Conservation (phyloP, 30 jellyfish, hydroid and myxozoan species). For the Turritopsis dohrnii region DNA sequence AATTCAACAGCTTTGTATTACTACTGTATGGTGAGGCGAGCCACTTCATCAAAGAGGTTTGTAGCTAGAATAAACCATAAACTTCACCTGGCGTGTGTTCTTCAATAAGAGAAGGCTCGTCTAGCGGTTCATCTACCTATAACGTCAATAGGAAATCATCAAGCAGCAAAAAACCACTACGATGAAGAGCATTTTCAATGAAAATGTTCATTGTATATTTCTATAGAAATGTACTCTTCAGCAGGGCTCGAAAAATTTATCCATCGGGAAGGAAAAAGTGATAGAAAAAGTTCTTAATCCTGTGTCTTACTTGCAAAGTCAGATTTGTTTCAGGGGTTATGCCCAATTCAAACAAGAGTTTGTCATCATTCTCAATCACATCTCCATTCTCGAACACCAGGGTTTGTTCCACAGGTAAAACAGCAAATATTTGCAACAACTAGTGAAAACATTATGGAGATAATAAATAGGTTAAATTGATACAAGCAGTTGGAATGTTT, state of each 20-base stretch:
- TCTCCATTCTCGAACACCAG: constrained; percentile 48
- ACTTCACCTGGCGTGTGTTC: neutral
- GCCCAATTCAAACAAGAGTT: constrained; percentile 51
- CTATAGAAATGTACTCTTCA: too few species aligned
- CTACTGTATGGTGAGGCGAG: too few species aligned
- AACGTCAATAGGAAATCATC: neutral
- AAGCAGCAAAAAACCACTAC: too few species aligned
- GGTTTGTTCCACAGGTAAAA: constrained; percentile 69
- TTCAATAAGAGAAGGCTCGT: neutral
- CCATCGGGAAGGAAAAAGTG: neutral
- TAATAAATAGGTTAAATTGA: neutral
- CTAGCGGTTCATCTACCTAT: neutral
- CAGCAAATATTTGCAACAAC: constrained; percentile 61
- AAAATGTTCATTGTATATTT: too few species aligned
- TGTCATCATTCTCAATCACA: constrained; percentile 42
- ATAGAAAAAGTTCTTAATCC: too few species aligned
- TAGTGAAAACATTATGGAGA: constrained; percentile 14
- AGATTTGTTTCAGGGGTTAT: constrained; percentile 46
- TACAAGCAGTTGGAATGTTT: too few species aligned
- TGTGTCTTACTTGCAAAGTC: neutral
- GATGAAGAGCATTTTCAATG: too few species aligned
- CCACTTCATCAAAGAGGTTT: too few species aligned
- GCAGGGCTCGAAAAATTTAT: too few species aligned
- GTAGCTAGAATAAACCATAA: neutral
- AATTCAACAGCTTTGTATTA: too few species aligned